phyloP scores from a whole-genome alignment of 2,888 invertebrate genomes.

The Melanophora roralis region DNA sequence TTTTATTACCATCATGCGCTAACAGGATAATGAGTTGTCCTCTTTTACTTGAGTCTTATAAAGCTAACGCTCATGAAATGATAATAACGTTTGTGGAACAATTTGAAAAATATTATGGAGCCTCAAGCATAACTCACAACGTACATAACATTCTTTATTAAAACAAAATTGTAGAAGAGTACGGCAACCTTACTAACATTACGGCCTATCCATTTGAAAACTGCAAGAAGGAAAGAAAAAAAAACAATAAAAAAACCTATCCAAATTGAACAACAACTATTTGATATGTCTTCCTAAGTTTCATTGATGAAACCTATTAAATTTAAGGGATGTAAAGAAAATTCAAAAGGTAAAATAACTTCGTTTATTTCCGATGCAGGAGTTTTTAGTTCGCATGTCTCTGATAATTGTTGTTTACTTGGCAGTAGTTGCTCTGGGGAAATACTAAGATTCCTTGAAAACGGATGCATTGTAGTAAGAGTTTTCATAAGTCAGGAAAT shows the following conservation, averaged over 20 bases:
- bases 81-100: neutral
- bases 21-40: neutral
- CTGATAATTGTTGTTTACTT: slow-evolving; percentile 7
- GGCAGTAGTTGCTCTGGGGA: neutral
- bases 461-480: neutral
- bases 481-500: neutral
- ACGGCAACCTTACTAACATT: neutral
- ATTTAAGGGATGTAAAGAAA: neutral
- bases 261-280: neutral
- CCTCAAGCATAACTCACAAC: neutral
- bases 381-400: neutral
- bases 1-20: neutral
- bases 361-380: neutral
- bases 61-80: neutral
- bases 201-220: neutral
- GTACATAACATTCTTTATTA: neutral
- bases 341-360: too few relatives aligned
- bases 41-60: neutral
- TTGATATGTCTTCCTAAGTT: neutral
- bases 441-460: neutral
- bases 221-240: neutral
- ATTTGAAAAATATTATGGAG: neutral
- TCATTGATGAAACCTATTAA: neutral
- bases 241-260: neutral
- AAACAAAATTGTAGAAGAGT: neutral